Percentiles rank a stretch among this genome's conserved stretches.
Conservation (phyloP, 1,140 invertebrate genomes). For the Bradynema listronoti region DNA sequence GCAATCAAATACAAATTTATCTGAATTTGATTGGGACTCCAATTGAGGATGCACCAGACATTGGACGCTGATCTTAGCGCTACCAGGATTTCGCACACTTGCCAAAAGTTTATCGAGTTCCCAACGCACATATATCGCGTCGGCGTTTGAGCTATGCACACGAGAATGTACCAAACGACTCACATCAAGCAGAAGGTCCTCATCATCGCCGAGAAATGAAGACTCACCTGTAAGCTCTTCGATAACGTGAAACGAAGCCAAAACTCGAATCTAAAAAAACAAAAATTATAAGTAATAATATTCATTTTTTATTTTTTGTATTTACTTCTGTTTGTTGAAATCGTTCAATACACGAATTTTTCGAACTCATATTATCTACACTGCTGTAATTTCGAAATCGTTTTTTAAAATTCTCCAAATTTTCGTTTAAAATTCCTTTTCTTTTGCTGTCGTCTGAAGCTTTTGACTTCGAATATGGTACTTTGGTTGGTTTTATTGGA, state of each 20-base stretch:
- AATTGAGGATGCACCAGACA: neutral
- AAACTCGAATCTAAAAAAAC: neutral
- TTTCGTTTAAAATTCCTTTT: constrained; percentile 1
- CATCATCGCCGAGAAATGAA: neutral
- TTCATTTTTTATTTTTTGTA: too few species aligned
- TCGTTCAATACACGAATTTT: neutral
- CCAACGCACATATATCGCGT: too few species aligned
- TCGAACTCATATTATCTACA: neutral
- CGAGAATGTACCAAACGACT: neutral
- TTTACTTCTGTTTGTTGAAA: neutral
- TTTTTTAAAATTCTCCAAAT: neutral
- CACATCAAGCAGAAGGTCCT: neutral
- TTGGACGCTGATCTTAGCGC: neutral
- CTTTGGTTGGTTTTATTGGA: neutral
- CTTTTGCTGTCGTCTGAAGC: neutral
- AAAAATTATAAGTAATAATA: too few species aligned
- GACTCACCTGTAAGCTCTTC: neutral
- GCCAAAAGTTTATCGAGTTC: constrained; percentile 1
- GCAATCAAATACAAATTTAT: too few species aligned
- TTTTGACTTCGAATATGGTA: neutral
- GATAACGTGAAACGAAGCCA: neutral
- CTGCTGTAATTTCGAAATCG: neutral
- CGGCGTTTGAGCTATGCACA: too few species aligned
- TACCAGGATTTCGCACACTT: neutral
- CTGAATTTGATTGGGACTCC: too few species aligned